Percentiles rank a stretch among this genome's conserved stretches.
Evolutionary conservation across 2,888 invertebrate genomes (phyloP).

Genomic region (Nymphalis c-album): DNA sequence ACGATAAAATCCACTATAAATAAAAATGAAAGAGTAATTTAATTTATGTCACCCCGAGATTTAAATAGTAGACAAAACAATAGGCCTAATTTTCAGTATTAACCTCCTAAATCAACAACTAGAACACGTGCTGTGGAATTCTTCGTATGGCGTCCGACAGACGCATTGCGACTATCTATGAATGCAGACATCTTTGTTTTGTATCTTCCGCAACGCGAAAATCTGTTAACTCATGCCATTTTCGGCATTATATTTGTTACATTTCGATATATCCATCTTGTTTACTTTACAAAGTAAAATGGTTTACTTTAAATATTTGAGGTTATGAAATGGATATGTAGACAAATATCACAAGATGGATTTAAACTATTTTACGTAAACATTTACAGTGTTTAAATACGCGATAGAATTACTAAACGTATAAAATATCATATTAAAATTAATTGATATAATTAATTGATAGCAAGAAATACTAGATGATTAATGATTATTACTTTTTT

Average conservation of each 20-base stretch:
- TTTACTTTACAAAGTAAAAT: background rate
- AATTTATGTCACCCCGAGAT: background rate
- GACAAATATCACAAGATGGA: no score
- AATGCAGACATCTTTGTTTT: slow-evolving; percentile 41
- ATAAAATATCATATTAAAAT: no score
- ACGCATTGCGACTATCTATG: slow-evolving; percentile 39
- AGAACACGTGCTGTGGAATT: slow-evolving; percentile 17
- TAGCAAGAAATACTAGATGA: background rate
- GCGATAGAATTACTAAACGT: no score
- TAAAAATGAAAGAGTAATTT: background rate
- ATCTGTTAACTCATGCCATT: slow-evolving; percentile 35
- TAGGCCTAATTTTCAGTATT: slow-evolving; percentile 36
- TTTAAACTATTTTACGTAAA: no score
- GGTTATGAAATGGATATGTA: no score
- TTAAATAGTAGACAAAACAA: slow-evolving; percentile 8
- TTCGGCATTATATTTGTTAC: slow-evolving; percentile 7
- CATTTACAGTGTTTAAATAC: background rate
- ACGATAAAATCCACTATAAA: background rate
- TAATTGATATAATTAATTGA: background rate
- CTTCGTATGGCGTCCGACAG: slow-evolving; percentile 31
- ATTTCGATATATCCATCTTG: background rate
- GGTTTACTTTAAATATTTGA: no score
- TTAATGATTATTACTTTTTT: background rate
- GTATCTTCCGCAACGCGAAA: slow-evolving; percentile 40
- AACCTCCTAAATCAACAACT: slow-evolving; percentile 31